Conservation (phyloP, 2,797 vertebrate genomes). For the Pampus argenteus region DNA sequence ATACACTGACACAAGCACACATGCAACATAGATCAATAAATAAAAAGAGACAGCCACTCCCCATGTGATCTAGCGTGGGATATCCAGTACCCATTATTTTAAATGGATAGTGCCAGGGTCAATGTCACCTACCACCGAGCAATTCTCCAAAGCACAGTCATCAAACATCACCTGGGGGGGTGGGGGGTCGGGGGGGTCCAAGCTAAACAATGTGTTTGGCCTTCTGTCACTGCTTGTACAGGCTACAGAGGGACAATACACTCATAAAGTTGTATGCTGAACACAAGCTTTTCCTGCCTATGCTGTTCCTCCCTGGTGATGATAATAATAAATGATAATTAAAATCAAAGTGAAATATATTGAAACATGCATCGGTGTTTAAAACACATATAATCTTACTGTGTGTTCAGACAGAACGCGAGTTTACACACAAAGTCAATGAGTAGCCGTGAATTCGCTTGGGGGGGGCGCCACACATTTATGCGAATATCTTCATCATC, state of each 20-base stretch:
- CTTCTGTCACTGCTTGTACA: conserved; percentile 5
- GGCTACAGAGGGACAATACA: background rate
- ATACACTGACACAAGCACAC: conserved; percentile 25
- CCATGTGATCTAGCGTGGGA: background rate
- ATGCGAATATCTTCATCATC: too few species aligned
- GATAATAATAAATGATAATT: too few species aligned
- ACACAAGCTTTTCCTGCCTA: background rate
- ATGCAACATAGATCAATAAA: conserved; percentile 26
- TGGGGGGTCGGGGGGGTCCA: background rate
- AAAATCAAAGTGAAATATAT: too few species aligned
- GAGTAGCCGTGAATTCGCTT: too few species aligned
- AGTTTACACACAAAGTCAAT: too few species aligned
- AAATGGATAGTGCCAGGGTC: conserved; percentile 29
- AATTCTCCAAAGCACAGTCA: conserved; percentile 30
- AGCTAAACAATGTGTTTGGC: conserved; percentile 26
- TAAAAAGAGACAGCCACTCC: conserved; percentile 14
- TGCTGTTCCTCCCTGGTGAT: background rate
- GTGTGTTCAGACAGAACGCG: too few species aligned
- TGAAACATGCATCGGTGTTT: background rate
- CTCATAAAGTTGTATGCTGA: background rate
- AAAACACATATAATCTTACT: too few species aligned
- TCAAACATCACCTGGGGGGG: conserved; percentile 35
- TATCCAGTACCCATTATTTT: conserved; percentile 27
- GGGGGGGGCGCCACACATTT: too few species aligned
- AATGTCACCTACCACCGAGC: conserved; percentile 35